Evolutionary conservation across 1,140 invertebrate species (phyloP).

Genomic region (Phymorhynchus buccinoides): DNA sequence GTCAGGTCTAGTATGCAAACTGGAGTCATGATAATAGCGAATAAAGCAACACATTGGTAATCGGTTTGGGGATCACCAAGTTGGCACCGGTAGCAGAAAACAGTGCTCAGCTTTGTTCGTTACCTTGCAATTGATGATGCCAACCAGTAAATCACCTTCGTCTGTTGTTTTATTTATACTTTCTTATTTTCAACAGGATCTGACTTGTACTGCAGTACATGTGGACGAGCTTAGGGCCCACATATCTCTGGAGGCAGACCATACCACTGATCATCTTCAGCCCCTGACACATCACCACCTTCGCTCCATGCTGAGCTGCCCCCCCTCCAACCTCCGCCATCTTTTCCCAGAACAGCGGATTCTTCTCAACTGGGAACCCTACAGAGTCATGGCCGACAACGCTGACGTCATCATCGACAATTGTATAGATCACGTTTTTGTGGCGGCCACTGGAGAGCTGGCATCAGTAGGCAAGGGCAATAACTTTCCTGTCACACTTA

Average conservation of each 20-base stretch:
- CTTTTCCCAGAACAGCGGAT: neutral
- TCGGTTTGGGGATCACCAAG: too few species aligned
- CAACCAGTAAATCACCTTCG: neutral
- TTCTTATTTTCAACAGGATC: neutral
- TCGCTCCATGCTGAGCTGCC: neutral
- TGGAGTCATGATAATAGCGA: too few species aligned
- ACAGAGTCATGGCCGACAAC: neutral
- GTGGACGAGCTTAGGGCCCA: neutral
- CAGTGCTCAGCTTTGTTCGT: too few species aligned
- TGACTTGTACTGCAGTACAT: neutral
- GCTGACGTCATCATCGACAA: neutral
- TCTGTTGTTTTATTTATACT: neutral
- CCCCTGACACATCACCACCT: neutral
- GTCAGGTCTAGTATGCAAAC: too few species aligned
- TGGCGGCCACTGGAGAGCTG: neutral
- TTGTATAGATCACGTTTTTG: neutral
- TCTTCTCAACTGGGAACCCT: neutral
- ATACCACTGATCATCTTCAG: neutral
- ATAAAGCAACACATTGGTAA: too few species aligned
- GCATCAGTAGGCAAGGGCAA: neutral
- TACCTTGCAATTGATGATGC: too few species aligned
- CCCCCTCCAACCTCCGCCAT: neutral
- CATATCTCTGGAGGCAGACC: neutral
- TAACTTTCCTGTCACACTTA: neutral
- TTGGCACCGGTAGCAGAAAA: too few species aligned